Base-by-base conservation (phyloP, 2,888 invertebrate genomes). In the Clunio marinus region DNA sequence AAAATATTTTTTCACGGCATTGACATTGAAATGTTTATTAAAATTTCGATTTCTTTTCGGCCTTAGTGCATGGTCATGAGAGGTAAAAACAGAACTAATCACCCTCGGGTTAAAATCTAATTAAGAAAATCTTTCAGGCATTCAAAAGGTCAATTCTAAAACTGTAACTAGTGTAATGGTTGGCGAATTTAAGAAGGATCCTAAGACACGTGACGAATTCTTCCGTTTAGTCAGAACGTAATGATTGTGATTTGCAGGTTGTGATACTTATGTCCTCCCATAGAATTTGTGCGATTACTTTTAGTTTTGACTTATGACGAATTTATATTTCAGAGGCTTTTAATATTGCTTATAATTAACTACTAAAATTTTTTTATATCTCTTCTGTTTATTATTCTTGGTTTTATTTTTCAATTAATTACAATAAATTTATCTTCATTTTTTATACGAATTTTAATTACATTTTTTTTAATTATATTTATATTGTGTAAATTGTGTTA, bases 141-240 rank as follows among this genome's bases (percentile, higher is more conserved):
- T 66, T 5, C 66, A 66, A 46, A 66, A 66, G 22, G 55, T 66
- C 15, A 66, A 66, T 35, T 55, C 55, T 3, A 66, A 66, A 22
- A 66, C 66, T n/a, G 17, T 66, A 4, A 66, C 66, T 5, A 55
- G 55, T 17, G 66, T 55, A n/a, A 66, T 66, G 66, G 1, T 66
- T 28, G 66, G 66, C 0, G 66, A 66, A 15, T 66, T 55, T 27
- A 22, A 46, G 22, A 51, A 22, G 4, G 46, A 66, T 10, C 35
- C 46, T 24, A 66, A 66, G 27, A 66, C 66, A 8, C 66, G 66
- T 1, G 66, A 66, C 24, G 66, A 66, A 24, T 66, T 66, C 22
- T 66, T 66, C 55, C 25, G 66, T 32, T 55, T 66, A 24, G 55
- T 35, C 2, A 28, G 41, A 45, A 25, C 63, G 45, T 8, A 24